These are phyloP conservation scores for Lacanobia oleracea DNA, from an alignment of 2,888 invertebrate genomes.

Conservation along the genomic window DNA sequence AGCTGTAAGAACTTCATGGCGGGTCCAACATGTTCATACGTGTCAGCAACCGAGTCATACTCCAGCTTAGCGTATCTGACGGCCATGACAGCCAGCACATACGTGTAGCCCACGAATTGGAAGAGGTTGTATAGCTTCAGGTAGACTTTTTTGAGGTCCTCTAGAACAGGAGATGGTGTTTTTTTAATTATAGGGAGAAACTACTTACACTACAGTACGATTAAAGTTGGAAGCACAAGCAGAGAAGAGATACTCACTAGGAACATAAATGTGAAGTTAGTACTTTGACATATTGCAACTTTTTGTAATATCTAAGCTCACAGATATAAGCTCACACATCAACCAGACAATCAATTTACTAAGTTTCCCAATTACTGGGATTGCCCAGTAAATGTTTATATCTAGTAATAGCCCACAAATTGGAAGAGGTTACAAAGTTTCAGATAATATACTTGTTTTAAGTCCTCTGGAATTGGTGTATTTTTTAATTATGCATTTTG, in stretches of 20 bases:
- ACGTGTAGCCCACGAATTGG: constrained; percentile 96
- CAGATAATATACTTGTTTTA: constrained; percentile 94
- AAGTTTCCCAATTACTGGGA: no score
- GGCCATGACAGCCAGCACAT: constrained; percentile 93
- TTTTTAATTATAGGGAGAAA: not conserved
- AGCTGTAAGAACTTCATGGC: constrained; percentile 95
- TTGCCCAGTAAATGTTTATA: not conserved
- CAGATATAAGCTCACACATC: no score
- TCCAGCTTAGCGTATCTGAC: constrained; percentile 95
- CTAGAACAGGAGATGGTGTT: constrained; percentile 84
- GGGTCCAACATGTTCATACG: constrained; percentile 94
- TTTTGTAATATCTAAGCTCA: no score
- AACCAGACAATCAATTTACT: no score
- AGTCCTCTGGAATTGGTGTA: constrained; percentile 91
- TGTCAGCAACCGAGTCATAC: constrained; percentile 92
- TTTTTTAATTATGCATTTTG: not conserved
- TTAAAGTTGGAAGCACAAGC: no score
- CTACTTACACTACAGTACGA: no score
- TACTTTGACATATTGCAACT: no score
- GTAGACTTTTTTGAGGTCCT: constrained; percentile 95
- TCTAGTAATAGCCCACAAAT: constrained; percentile 93
- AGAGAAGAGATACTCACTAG: no score
- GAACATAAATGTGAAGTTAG: no score
- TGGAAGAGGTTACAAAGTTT: constrained; percentile 97
- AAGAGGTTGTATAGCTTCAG: constrained; percentile 96